These are phyloP conservation scores for Sitobion miscanthi DNA, from an alignment of 1,140 invertebrate genomes.

Conservation along the genomic window DNA sequence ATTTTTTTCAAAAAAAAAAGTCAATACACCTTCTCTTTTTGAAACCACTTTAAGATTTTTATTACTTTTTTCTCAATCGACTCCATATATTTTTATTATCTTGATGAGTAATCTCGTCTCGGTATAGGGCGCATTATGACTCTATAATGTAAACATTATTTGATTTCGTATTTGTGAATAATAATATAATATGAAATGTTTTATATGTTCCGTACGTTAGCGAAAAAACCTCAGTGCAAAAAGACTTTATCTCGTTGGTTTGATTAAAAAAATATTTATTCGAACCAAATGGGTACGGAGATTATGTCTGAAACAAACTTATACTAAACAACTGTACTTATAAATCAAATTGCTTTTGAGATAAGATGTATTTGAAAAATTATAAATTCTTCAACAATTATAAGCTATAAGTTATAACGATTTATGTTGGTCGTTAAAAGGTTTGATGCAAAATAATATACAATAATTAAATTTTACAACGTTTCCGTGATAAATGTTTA, in stretches of 20 bases:
- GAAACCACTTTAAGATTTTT: not conserved
- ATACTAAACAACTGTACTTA: not conserved
- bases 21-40: not conserved
- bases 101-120: not conserved
- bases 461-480: not conserved
- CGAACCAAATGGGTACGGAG: not conserved
- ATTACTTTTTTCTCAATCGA: constrained; percentile 14
- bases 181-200: not conserved
- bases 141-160: not conserved
- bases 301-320: not conserved
- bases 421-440: not conserved
- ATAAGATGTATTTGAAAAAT: not conserved
- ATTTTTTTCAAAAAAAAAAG: not conserved
- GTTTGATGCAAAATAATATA: not conserved
- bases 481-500: not conserved
- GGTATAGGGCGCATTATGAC: not conserved
- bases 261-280: constrained; percentile 1
- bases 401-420: not conserved
- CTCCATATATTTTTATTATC: not conserved
- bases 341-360: not conserved
- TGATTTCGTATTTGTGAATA: not conserved
- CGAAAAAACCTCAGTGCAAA: not conserved
- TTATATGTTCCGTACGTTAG: not conserved
- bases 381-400: not conserved
- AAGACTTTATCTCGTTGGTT: not conserved